Evolutionary conservation across 2,888 invertebrate genomes (phyloP).

Genomic region (Epistrophe grossulariae): DNA sequence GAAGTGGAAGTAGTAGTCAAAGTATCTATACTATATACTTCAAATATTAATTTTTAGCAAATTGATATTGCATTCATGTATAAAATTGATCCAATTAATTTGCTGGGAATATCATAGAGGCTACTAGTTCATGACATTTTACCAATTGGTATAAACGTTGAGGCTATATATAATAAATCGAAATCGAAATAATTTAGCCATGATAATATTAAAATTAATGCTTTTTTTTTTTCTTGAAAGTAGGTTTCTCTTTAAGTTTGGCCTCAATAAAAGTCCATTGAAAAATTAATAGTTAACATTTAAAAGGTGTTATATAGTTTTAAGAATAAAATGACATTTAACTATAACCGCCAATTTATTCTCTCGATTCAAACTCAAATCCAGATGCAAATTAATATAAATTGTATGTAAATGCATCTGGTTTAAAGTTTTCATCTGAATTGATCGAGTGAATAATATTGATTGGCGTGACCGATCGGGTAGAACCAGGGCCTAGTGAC

Average conservation of each 20-base stretch:
- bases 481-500: too few relatives aligned
- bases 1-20: not conserved
- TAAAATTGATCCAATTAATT: slow-evolving; percentile 1
- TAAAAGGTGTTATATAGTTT: too few relatives aligned
- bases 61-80: not conserved
- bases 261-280: not conserved
- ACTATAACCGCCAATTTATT: too few relatives aligned
- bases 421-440: too few relatives aligned
- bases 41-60: not conserved
- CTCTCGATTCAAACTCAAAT: too few relatives aligned
- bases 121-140: slow-evolving; percentile 58
- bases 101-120: slow-evolving; percentile 23
- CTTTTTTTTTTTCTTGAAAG: not conserved
- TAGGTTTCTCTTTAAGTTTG: not conserved
- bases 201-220: not conserved
- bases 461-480: too few relatives aligned
- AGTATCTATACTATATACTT: not conserved
- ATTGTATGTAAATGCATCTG: too few relatives aligned
- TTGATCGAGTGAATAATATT: too few relatives aligned
- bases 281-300: too few relatives aligned
- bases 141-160: not conserved
- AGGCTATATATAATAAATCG: not conserved
- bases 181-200: not conserved
- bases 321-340: too few relatives aligned
- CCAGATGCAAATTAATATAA: too few relatives aligned